These are phyloP conservation scores for Actenoides hombroni DNA, from an alignment of 2,113 vertebrate genomes.

Conservation along the genomic window DNA sequence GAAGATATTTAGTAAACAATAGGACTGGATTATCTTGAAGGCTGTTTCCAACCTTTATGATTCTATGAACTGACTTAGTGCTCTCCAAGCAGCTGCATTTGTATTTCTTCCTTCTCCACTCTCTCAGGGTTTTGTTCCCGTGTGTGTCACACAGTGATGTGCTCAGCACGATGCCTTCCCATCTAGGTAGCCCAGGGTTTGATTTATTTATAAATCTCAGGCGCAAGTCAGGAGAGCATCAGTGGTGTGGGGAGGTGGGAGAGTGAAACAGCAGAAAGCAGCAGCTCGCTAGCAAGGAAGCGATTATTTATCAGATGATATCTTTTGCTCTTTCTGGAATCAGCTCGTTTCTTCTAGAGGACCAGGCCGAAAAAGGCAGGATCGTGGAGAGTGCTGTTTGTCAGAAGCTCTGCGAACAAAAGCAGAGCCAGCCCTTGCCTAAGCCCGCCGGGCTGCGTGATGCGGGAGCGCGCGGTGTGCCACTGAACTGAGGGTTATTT, in stretches of 20 bases:
- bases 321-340: background rate
- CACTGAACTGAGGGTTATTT: background rate
- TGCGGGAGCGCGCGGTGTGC: background rate
- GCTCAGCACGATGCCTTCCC: background rate
- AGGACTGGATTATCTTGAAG: no score
- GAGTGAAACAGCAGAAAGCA: background rate
- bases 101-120: background rate
- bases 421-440: background rate
- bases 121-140: background rate
- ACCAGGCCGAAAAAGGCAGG: background rate
- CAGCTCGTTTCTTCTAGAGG: background rate
- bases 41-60: no score
- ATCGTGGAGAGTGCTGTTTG: background rate
- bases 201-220: background rate
- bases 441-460: rapidly evolving
- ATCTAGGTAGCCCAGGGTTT: background rate
- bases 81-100: background rate
- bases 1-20: no score
- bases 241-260: background rate
- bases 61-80: background rate
- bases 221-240: background rate
- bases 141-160: background rate
- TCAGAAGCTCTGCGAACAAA: background rate
- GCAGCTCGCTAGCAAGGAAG: background rate
- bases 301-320: background rate